Percentiles rank a stretch among this genome's conserved stretches.
Evolutionary conservation across 1,140 invertebrate species (phyloP).

Genomic region (Zaprionus ornatus): DNA sequence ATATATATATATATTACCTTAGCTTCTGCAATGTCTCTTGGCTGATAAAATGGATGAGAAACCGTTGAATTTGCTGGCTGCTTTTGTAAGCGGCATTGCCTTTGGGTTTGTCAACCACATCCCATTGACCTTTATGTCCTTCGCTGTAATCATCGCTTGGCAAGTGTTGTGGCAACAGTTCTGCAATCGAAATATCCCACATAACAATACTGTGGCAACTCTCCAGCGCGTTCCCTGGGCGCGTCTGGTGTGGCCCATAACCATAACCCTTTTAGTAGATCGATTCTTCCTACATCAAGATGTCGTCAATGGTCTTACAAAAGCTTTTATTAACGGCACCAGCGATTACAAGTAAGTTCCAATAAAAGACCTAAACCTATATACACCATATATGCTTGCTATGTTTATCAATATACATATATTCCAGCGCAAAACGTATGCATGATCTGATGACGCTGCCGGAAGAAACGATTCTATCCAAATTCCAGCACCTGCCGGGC

Average conservation of each 20-base stretch:
- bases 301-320: conserved; percentile 29
- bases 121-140: conserved; percentile 48
- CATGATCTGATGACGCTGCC: conserved; percentile 20
- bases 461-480: conserved; percentile 17
- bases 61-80: conserved; percentile 31
- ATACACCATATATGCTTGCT: background rate
- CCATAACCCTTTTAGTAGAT: conserved; percentile 49
- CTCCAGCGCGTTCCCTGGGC: conserved; percentile 47
- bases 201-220: background rate
- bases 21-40: conserved; percentile 44
- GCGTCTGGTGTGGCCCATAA: conserved; percentile 41
- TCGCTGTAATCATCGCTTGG: conserved; percentile 45
- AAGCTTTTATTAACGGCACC: conserved; percentile 49
- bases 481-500: conserved; percentile 1
- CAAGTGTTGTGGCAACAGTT: conserved; percentile 54
- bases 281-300: conserved; percentile 25
- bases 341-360: conserved; percentile 47
- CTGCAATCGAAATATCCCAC: background rate
- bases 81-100: conserved; percentile 47
- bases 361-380: background rate
- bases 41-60: conserved; percentile 1
- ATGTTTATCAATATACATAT: background rate
- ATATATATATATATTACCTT: background rate
- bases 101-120: conserved; percentile 29
- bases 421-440: conserved; percentile 38